These are phyloP conservation scores for Strix uralensis DNA, from an alignment of 2,113 vertebrate genomes.

Conservation along the genomic window DNA sequence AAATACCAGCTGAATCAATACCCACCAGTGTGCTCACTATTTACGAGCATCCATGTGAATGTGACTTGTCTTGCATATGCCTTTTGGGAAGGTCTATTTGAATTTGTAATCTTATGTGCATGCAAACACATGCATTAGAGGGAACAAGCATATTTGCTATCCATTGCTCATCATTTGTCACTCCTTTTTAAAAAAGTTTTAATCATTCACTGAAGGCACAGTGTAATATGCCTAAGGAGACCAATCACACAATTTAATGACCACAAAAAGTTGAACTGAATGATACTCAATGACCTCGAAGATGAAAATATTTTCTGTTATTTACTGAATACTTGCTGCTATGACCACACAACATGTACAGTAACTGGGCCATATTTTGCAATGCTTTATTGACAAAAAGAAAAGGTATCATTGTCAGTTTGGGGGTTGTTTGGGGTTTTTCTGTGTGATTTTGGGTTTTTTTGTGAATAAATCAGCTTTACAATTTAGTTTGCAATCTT, in stretches of 20 bases:
- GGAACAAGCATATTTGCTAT: not conserved
- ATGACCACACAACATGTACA: not conserved
- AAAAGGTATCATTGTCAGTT: not conserved
- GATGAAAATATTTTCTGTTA: not conserved
- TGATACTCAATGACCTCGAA: not conserved
- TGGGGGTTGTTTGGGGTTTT: fast-evolving
- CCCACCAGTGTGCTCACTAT: not conserved
- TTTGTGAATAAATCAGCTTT: not conserved
- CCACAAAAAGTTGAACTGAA: not conserved
- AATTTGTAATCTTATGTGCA: not conserved
- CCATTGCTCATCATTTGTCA: not conserved
- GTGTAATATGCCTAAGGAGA: not conserved
- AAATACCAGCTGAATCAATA: not conserved
- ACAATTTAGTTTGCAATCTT: not conserved
- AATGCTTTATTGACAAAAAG: not conserved
- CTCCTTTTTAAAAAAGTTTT: not conserved
- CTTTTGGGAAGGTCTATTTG: not conserved
- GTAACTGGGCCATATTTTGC: not conserved
- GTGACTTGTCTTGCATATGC: not conserved
- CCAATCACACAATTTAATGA: not conserved
- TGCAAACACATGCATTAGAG: not conserved
- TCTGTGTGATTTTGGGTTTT: too few relatives aligned
- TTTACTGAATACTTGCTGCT: not conserved
- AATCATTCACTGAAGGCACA: not conserved
- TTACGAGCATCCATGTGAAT: not conserved